Base-by-base conservation (phyloP, 2,888 invertebrate species). In the Aproaerema taeniolella region DNA sequence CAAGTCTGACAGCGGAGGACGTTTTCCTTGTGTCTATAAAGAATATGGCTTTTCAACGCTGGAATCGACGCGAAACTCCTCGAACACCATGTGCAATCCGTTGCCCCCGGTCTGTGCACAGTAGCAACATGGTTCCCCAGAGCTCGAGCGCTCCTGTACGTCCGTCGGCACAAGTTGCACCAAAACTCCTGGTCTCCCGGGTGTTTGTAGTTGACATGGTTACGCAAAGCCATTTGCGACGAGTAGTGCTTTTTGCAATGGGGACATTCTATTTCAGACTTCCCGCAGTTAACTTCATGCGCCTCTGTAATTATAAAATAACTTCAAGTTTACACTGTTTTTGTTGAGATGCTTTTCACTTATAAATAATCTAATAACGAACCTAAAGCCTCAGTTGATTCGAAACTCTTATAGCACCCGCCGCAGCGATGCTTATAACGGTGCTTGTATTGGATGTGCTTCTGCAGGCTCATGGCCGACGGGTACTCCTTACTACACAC, bases 361-460 rank as follows among this genome's bases (percentile, higher is more conserved):
- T n/a, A 20, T 20, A 20, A 20, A 20, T 20, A 20, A 20, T 20
- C 7, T 20, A 20, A 20, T 6, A 20, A 30, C 25, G 15, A 25
- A n/a, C 38, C 38, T 33, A 78, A 48, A 24, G 52, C 40, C 9
- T 51, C 47, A 4, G 49, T 35, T 0, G 66, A 60, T 13, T 56
- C 43, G 44, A 77, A 79, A 3, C 64, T 61, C 46, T 53, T 63
- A 42, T 77, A 76, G 48, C 79, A 79, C 26, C 53, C 70, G 31
- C 52, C 56, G 43, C 78, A 79, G 14, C 70, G 66, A 46, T 71
- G 53, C 11, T 55, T 33, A 45, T 62, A 67, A 11, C 56, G 58
- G 47, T 78, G 78, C 71, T 69, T 77, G 50, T 79, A 79, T 12
- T 67, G 57, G 11, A 58, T 50, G 42, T 82, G 81, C 55, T 75